Conservation (phyloP, 2,113 vertebrate genomes). For the Syngnathus floridae region DNA sequence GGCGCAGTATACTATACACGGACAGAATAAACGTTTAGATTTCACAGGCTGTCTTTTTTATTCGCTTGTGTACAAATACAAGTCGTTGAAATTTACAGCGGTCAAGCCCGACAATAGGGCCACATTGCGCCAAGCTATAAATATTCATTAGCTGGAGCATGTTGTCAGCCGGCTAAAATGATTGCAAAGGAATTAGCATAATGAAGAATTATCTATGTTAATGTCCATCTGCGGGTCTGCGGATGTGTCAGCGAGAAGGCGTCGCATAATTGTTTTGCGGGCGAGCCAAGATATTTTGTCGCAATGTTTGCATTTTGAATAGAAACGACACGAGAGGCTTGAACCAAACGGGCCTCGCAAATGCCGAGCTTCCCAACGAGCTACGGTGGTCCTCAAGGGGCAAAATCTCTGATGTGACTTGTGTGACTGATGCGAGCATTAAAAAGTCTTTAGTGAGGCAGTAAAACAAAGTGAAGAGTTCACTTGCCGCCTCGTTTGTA, state of each 20-base stretch:
- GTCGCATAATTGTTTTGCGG: slow-evolving; percentile 55
- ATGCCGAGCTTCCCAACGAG: too few relatives aligned
- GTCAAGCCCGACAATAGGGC: background rate
- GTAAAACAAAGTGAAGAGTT: background rate
- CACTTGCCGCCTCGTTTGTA: background rate
- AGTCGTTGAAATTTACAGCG: too few relatives aligned
- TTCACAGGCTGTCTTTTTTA: background rate
- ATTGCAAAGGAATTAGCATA: slow-evolving; percentile 61
- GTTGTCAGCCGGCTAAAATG: slow-evolving; percentile 53
- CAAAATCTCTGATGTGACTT: too few relatives aligned
- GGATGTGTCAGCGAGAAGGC: slow-evolving; percentile 54
- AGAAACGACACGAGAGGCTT: background rate
- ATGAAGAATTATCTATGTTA: slow-evolving; percentile 62
- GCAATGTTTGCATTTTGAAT: background rate
- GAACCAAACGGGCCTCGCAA: too few relatives aligned
- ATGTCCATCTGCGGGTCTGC: slow-evolving; percentile 31
- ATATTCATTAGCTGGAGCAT: slow-evolving; percentile 55
- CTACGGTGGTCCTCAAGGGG: too few relatives aligned
- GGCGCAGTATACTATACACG: background rate
- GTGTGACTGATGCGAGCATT: background rate
- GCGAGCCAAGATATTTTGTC: slow-evolving; percentile 34
- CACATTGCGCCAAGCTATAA: slow-evolving; percentile 39
- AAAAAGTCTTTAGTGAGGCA: background rate
- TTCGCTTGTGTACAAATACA: too few relatives aligned
- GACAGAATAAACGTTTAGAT: background rate